phyloP scores from a whole-genome alignment of 1,140 invertebrate species.

The Eurosta solidaginis region DNA sequence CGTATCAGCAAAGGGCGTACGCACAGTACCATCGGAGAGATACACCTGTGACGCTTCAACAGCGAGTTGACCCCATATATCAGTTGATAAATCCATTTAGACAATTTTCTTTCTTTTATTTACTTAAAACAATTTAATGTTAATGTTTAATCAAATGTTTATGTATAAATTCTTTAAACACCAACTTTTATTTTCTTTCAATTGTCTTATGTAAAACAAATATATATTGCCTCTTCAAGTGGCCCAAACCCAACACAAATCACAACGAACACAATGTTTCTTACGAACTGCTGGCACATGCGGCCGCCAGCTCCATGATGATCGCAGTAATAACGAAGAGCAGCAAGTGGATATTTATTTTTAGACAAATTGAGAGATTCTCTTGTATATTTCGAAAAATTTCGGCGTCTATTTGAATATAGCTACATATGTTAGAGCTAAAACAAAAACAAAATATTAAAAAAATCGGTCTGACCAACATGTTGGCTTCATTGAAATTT shows the following conservation, averaged over 20 bases:
- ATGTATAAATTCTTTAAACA: not conserved
- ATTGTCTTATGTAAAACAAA: slow-evolving; percentile 15
- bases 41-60: slow-evolving; percentile 83
- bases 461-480: not conserved
- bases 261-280: slow-evolving; percentile 5
- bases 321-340: slow-evolving; percentile 1
- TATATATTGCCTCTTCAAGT: not conserved
- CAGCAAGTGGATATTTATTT: not conserved
- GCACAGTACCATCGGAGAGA: slow-evolving; percentile 75
- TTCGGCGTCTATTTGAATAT: not conserved
- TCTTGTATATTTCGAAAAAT: not conserved
- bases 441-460: not conserved
- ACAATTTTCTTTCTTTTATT: not conserved
- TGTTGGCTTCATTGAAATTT: not conserved
- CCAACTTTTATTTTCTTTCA: not conserved
- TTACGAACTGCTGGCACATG: slow-evolving; percentile 7
- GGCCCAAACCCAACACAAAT: slow-evolving; percentile 9
- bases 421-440: not conserved
- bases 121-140: not conserved
- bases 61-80: slow-evolving; percentile 79
- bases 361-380: slow-evolving; percentile 15
- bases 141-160: not conserved
- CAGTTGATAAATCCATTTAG: slow-evolving; percentile 56
- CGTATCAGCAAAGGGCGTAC: slow-evolving; percentile 80
- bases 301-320: not conserved